These are phyloP conservation scores for Mylabris sibirica DNA, from an alignment of 2,888 invertebrate genomes.

Conservation along the genomic window DNA sequence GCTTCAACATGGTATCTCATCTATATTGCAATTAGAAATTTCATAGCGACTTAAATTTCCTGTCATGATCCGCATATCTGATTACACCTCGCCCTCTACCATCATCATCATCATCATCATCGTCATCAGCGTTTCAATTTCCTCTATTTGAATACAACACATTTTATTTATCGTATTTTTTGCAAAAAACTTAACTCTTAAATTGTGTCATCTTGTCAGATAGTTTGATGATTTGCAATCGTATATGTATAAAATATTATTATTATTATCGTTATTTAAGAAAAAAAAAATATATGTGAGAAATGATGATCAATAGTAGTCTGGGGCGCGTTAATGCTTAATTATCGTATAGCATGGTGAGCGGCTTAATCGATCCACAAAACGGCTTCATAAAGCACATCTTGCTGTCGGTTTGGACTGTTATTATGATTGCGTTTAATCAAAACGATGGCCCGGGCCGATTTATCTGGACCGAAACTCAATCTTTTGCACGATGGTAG, in stretches of 20 bases:
- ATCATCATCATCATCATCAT: background rate
- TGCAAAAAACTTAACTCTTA: background rate
- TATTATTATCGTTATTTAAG: background rate
- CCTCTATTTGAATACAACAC: background rate
- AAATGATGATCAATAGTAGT: slow-evolving; percentile 17
- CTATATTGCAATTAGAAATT: slow-evolving; percentile 14
- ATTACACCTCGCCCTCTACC: background rate
- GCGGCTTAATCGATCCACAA: slow-evolving; percentile 35
- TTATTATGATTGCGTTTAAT: slow-evolving; percentile 42
- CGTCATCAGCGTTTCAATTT: background rate
- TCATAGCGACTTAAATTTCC: slow-evolving; percentile 9
- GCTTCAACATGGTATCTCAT: slow-evolving; percentile 1
- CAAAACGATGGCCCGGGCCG: slow-evolving; percentile 39
- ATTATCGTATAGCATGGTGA: slow-evolving; percentile 27
- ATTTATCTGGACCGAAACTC: slow-evolving; percentile 42
- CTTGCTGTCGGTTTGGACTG: slow-evolving; percentile 35
- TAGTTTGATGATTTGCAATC: background rate
- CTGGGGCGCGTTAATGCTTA: slow-evolving; percentile 22
- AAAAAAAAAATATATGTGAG: no score
- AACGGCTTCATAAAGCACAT: slow-evolving; percentile 41
- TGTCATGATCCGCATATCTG: background rate
- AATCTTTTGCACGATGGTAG: slow-evolving; percentile 34
- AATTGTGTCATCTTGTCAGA: background rate
- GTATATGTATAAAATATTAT: background rate
- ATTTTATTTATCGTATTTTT: background rate